Base-by-base conservation (phyloP, 2,113 vertebrate species). In the Axis porcinus region DNA sequence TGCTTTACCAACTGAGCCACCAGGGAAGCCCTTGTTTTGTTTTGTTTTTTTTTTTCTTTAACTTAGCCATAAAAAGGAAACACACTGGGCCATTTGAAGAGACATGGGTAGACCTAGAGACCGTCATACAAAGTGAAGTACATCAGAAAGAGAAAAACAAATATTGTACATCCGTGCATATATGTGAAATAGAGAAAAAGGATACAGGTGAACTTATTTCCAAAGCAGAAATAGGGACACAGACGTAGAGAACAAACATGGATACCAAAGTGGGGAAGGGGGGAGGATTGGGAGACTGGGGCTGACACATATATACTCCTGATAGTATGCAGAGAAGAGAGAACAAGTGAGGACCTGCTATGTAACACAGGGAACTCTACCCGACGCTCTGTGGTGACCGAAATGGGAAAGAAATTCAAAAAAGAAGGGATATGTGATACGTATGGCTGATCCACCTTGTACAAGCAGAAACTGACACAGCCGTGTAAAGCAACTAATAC, bases 351-450 rank as follows among this genome's bases (percentile, higher is more conserved):
- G 36, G 14, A 3, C 70, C 70, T 27, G 70, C 36, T 14, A 23
- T 7, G 1, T 23, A 0, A 0, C 23, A 23, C 36, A 27, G 23
- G 36, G 70, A 43, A 7, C 12, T 27, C 36, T 2, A 2, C 70
- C 3, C 23, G 5, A 76, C 4, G 12, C 36, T 43, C 23, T 14
- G 70, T 43, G 36, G 36, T 43, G 70, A 76, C 36, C 70, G 40
- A 13, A 58, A 6, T 14, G 23, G 23, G 70, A 27, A 12, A 23
- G 70, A 76, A 76, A 76, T 27, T 12, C 70, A 25, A 4, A 27
- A 23, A 30, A 60, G 58, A 76, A 43, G 11, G 36, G 6, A 43
- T 4, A 43, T 6, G 14, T 27, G 70, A 43, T 7, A 27, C 3
- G 0, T 14, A 7, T 3, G 36, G 70, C 70, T 43, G 70, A 14